These are phyloP conservation scores for Caenorhabditis sp. DNA, from an alignment of 2,888 invertebrate genomes.

Conservation along the genomic window DNA sequence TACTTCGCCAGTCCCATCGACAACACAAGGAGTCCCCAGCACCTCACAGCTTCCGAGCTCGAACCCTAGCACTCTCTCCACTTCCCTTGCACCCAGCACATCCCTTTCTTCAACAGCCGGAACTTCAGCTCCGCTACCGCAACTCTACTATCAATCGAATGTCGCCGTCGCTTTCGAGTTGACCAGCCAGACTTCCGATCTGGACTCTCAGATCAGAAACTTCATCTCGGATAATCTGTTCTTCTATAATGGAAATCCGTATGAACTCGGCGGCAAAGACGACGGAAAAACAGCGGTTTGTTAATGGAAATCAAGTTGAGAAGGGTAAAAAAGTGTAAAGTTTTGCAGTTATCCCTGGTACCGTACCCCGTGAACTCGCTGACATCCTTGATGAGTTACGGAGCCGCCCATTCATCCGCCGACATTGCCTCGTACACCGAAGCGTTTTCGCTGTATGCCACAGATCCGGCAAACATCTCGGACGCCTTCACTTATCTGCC, in stretches of 20 bases:
- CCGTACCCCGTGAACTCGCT: neutral
- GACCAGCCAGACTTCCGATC: neutral
- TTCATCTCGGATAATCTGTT: neutral
- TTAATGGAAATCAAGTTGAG: no score
- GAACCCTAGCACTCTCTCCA: no score
- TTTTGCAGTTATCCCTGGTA: neutral
- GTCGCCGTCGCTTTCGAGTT: constrained; percentile 2
- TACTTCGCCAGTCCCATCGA: no score
- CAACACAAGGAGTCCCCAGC: no score
- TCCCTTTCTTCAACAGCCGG: no score
- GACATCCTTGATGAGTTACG: neutral
- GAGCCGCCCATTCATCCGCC: neutral
- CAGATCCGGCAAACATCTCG: neutral
- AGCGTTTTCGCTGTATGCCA: neutral
- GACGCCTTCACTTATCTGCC: neutral
- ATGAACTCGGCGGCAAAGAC: neutral
- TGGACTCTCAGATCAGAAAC: neutral
- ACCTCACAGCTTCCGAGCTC: no score
- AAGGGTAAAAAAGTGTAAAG: no score
- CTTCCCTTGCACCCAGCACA: no score
- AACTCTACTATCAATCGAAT: no score
- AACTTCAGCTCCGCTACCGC: no score
- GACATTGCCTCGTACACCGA: neutral
- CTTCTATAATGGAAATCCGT: neutral
- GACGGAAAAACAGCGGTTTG: neutral